phyloP scores from a whole-genome alignment of 1,140 invertebrate species.

The Diachasma alloeum region DNA sequence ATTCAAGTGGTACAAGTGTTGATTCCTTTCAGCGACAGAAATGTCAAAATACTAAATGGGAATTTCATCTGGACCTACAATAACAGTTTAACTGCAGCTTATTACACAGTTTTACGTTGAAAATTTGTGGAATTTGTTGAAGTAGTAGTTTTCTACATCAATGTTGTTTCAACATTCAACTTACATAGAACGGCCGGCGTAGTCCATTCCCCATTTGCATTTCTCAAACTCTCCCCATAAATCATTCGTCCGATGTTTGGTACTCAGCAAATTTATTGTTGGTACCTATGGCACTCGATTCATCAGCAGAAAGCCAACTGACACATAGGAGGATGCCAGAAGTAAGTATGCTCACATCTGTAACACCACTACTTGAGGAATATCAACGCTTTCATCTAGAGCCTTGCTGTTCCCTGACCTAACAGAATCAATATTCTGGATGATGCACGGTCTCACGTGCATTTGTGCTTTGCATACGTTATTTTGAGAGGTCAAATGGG shows the following conservation, averaged over 20 bases:
- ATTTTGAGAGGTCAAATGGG: background rate
- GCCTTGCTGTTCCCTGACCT: background rate
- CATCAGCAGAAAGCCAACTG: background rate
- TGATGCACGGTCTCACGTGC: background rate
- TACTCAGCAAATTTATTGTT: background rate
- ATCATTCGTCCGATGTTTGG: background rate
- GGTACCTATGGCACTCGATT: background rate
- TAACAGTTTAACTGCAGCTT: too few species aligned
- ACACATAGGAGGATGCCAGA: background rate
- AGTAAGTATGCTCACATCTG: background rate
- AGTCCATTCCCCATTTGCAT: background rate
- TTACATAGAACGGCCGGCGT: background rate
- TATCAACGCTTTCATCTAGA: background rate
- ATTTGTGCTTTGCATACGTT: background rate
- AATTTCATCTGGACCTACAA: too few species aligned
- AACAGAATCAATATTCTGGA: background rate
- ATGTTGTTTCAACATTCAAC: background rate
- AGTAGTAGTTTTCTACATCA: background rate
- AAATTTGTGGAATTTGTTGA: background rate
- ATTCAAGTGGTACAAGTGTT: too few species aligned
- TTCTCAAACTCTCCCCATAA: background rate
- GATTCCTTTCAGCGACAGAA: too few species aligned
- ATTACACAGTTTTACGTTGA: too few species aligned
- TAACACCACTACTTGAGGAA: background rate
- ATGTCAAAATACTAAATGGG: too few species aligned